Percentiles rank a stretch among this genome's conserved stretches.
phyloP scores from a whole-genome alignment of 2,797 vertebrate species.

The Phalanger gymnotis region DNA sequence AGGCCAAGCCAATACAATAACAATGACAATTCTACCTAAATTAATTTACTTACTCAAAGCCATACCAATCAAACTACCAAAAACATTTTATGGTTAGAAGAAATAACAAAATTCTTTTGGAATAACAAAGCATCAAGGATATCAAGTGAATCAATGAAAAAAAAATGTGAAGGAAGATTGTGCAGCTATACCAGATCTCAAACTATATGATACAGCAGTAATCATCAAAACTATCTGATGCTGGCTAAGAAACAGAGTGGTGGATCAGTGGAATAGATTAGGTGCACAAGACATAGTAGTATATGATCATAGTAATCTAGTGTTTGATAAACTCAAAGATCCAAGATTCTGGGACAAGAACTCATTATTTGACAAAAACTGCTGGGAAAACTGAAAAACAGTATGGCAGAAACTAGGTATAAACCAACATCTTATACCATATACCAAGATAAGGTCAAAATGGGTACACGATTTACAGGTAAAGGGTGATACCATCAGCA shows the following conservation, averaged over 20 bases:
- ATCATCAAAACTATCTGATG: not conserved
- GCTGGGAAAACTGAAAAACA: not conserved
- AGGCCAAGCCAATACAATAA: not conserved
- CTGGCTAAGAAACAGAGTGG: not conserved
- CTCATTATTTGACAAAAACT: not conserved
- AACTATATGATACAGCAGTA: not conserved
- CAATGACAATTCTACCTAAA: not conserved
- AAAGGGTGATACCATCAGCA: not conserved
- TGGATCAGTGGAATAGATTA: not conserved
- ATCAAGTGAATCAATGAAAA: not conserved
- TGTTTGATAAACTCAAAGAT: not conserved
- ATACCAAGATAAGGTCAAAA: not conserved
- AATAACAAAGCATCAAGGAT: not conserved
- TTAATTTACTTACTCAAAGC: not conserved
- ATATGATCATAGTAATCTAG: not conserved
- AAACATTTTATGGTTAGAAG: not conserved
- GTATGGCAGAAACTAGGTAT: not conserved
- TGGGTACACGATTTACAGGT: not conserved
- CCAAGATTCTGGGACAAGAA: not conserved
- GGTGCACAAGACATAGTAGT: not conserved
- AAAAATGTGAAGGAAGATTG: not conserved
- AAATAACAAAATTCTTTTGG: not conserved
- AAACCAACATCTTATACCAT: not conserved
- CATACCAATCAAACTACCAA: not conserved
- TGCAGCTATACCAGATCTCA: not conserved